These are phyloP conservation scores for Hypotaenidia philippensis DNA, from an alignment of 2,797 vertebrate genomes.

Conservation along the genomic window DNA sequence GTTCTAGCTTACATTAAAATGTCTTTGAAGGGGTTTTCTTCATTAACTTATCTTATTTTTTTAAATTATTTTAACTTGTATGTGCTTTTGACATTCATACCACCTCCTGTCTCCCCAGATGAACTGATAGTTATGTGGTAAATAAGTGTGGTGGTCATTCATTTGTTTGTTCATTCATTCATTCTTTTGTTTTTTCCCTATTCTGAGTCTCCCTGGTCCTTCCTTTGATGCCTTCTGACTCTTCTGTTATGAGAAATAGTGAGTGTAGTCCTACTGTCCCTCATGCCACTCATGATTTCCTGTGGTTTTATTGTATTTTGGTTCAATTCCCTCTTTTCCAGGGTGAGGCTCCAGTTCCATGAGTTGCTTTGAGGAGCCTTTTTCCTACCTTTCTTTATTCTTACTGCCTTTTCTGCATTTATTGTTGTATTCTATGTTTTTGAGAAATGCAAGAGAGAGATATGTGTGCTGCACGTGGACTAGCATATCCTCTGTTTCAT, in stretches of 20 bases:
- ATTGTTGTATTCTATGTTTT: neutral
- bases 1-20: neutral
- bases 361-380: neutral
- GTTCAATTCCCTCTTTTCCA: neutral
- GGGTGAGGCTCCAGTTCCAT: neutral
- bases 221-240: neutral
- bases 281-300: neutral
- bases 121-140: neutral
- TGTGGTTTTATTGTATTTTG: neutral
- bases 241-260: neutral
- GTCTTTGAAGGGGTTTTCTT: neutral
- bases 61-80: neutral
- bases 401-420: neutral
- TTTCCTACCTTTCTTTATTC: neutral
- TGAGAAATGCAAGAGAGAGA: neutral
- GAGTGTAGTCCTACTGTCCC: neutral
- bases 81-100: neutral
- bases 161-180: neutral
- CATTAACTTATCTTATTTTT: neutral
- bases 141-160: neutral
- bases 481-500: neutral
- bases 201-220: neutral
- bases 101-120: neutral
- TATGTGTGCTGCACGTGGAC: neutral
- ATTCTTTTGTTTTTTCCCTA: neutral